Percentiles rank a stretch among this genome's conserved stretches.
Evolutionary conservation across 2,888 invertebrate genomes (phyloP).

Genomic region (Caenorhabditis sp.): DNA sequence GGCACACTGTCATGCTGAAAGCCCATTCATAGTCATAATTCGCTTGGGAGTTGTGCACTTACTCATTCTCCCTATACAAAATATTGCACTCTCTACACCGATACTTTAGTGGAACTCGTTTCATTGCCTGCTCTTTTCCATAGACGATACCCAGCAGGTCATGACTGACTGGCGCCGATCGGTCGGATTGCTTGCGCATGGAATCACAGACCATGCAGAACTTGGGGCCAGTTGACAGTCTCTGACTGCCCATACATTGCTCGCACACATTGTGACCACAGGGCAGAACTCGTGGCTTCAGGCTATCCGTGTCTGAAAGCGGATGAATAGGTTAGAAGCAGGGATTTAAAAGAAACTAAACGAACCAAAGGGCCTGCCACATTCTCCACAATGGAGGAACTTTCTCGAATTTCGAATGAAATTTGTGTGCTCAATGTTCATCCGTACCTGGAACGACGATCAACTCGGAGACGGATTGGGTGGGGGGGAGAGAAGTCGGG

Average conservation of each 20-base stretch:
- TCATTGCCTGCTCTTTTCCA: conserved; percentile 7
- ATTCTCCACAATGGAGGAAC: conserved; percentile 13
- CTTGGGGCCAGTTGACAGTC: neutral
- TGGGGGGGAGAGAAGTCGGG: neutral
- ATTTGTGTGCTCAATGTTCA: conserved; percentile 3
- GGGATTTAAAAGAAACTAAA: neutral
- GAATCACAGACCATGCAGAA: neutral
- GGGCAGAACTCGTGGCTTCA: neutral
- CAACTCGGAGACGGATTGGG: neutral
- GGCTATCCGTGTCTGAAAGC: conserved; percentile 3
- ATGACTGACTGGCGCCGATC: conserved; percentile 1
- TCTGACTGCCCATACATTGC: neutral
- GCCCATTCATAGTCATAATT: too few species aligned
- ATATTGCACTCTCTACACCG: neutral
- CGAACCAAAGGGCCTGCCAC: conserved; percentile 9
- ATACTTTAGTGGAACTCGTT: neutral
- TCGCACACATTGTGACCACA: conserved; percentile 20
- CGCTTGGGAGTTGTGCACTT: neutral
- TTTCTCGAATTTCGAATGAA: conserved; percentile 13
- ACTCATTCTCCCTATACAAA: conserved; percentile 6
- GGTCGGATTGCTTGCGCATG: neutral
- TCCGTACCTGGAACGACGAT: neutral
- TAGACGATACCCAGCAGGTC: conserved; percentile 9
- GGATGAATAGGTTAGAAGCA: neutral
- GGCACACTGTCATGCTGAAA: conserved; percentile 29